A percentile compares a stretch with the other conserved stretches of the same genome.
Evolutionary conservation across 2,888 invertebrate genomes (phyloP).

Genomic region (Philopedon plagiatum): DNA sequence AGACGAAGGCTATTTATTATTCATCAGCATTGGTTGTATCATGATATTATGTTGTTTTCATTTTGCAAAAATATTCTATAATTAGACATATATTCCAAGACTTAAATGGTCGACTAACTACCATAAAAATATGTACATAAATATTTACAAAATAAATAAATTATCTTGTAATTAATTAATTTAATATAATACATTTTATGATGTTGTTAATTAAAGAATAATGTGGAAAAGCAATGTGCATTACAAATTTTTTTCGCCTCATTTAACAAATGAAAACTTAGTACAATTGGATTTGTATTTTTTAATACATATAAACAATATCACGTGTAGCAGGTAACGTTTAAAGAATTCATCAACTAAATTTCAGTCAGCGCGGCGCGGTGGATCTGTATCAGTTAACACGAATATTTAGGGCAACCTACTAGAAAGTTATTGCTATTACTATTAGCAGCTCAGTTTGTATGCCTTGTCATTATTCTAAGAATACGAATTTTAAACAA

Average conservation of each 20-base stretch:
- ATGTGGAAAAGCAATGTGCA: not conserved
- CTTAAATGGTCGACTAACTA: not conserved
- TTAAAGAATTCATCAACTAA: not conserved
- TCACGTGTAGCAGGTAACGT: conserved; percentile 1
- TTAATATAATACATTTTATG: not conserved
- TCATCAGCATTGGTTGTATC: too few relatives aligned
- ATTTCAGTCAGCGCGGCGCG: not conserved
- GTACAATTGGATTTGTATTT: not conserved
- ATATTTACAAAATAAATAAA: not conserved
- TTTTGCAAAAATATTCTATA: not conserved
- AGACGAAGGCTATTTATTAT: too few relatives aligned
- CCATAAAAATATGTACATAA: not conserved
- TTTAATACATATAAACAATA: not conserved
- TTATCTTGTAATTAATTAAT: not conserved
- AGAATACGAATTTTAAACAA: too few relatives aligned
- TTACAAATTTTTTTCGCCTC: not conserved
- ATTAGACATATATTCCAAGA: not conserved
- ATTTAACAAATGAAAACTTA: not conserved
- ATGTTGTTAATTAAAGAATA: not conserved
- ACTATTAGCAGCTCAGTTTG: too few relatives aligned
- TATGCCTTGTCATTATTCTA: too few relatives aligned
- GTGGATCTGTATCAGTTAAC: not conserved
- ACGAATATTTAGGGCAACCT: too few relatives aligned
- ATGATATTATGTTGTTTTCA: too few relatives aligned
- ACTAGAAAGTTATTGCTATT: too few relatives aligned